phyloP scores from a whole-genome alignment of 2,797 vertebrate species.

The Luscinia luscinia region DNA sequence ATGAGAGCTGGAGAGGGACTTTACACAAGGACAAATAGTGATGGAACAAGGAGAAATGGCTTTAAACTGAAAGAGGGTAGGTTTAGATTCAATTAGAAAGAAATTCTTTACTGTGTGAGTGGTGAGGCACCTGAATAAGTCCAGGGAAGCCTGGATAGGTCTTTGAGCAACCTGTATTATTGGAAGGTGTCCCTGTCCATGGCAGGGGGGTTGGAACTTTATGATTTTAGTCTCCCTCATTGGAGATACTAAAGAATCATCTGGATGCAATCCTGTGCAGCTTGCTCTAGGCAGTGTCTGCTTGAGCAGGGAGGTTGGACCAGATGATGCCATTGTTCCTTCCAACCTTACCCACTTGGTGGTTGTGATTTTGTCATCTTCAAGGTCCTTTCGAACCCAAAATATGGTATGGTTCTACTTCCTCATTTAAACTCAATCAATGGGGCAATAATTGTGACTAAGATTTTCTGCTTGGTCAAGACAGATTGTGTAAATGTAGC shows the following conservation, averaged over 20 bases:
- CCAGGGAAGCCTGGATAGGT: not conserved
- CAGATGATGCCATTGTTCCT: not conserved
- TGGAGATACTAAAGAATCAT: not conserved
- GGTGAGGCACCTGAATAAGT: not conserved
- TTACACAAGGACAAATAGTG: not conserved
- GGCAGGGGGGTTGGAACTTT: accelerated
- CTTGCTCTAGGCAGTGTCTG: not conserved
- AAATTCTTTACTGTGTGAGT: not conserved
- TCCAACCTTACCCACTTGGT: not conserved
- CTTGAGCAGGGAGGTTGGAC: not conserved
- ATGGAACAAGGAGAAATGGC: not conserved
- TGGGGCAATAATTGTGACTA: not conserved
- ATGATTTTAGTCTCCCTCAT: not conserved
- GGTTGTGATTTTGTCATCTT: not conserved
- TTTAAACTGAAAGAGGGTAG: not conserved
- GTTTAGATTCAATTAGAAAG: not conserved
- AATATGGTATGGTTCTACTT: not conserved
- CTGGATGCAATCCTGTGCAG: not conserved
- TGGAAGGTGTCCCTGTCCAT: not conserved
- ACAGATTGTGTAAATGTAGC: not conserved
- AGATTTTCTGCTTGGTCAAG: not conserved
- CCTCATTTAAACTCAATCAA: not conserved
- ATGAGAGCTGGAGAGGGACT: not conserved
- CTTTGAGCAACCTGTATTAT: not conserved
- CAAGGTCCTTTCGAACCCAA: not conserved